Evolutionary conservation across 2,888 invertebrate genomes (phyloP).

Genomic region (Thyatira batis): DNA sequence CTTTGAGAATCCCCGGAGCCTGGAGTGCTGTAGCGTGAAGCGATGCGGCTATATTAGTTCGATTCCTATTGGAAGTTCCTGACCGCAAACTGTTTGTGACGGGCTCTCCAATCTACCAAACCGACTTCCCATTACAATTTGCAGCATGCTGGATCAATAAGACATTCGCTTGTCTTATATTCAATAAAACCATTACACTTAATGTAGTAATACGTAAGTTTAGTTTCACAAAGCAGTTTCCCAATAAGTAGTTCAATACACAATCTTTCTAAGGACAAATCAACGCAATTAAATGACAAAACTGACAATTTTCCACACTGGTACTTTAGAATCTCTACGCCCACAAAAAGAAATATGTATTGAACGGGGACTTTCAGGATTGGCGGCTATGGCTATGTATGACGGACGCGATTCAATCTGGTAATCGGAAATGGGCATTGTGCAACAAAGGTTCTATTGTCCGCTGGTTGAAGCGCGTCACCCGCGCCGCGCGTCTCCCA

Average conservation of each 20-base stretch:
- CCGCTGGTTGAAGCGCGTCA: conserved; percentile 30
- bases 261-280: neutral
- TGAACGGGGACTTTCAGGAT: conserved; percentile 49
- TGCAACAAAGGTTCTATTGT: conserved; percentile 78
- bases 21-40: conserved; percentile 38
- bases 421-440: conserved; percentile 82
- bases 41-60: conserved; percentile 56
- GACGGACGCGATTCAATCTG: conserved; percentile 77
- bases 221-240: too few species aligned
- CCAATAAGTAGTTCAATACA: too few species aligned
- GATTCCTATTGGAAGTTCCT: conserved; percentile 62
- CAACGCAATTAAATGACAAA: neutral
- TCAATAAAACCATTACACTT: neutral
- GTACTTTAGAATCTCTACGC: neutral
- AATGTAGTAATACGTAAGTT: too few species aligned
- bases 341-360: conserved; percentile 14
- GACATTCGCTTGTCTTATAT: neutral
- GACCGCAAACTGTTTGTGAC: conserved; percentile 62
- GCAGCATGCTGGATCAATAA: neutral
- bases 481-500: conserved; percentile 28
- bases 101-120: conserved; percentile 16
- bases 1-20: conserved; percentile 52
- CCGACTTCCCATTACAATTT: neutral
- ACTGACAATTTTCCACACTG: neutral
- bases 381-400: conserved; percentile 68